phyloP scores from a whole-genome alignment of 2,113 vertebrate genomes.

The Notechis scutatus region DNA sequence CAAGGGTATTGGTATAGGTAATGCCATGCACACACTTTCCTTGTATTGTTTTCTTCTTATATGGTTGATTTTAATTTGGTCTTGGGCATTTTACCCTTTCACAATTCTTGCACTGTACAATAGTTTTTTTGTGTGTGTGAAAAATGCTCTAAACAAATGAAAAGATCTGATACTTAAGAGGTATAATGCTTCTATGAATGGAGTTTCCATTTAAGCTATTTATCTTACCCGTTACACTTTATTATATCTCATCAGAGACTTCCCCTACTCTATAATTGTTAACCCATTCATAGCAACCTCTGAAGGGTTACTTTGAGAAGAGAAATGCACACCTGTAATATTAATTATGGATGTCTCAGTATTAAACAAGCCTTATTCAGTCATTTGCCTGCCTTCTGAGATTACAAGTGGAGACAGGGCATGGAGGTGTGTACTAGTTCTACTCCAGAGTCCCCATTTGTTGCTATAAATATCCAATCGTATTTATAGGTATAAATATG shows the following conservation, averaged over 20 bases:
- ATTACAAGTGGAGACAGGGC: background rate
- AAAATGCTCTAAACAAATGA: background rate
- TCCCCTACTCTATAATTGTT: background rate
- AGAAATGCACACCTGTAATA: background rate
- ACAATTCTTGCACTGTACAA: background rate
- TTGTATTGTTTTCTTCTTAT: background rate
- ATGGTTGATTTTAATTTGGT: background rate
- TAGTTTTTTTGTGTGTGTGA: background rate
- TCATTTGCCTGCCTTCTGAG: background rate
- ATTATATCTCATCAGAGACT: background rate
- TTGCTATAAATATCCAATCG: too few species aligned
- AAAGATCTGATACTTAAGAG: background rate
- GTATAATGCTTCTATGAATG: background rate
- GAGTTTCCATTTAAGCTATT: background rate
- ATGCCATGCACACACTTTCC: background rate
- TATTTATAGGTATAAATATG: background rate
- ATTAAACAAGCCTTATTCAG: background rate
- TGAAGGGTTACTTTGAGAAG: background rate
- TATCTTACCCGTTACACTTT: background rate
- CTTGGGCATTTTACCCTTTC: background rate
- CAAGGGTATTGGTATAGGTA: background rate
- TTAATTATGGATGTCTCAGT: background rate
- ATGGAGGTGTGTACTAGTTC: background rate
- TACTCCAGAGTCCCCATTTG: background rate
- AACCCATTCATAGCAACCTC: background rate